Evolutionary conservation across 2,113 vertebrate genomes (phyloP).

Genomic region (Hassar affinis): DNA sequence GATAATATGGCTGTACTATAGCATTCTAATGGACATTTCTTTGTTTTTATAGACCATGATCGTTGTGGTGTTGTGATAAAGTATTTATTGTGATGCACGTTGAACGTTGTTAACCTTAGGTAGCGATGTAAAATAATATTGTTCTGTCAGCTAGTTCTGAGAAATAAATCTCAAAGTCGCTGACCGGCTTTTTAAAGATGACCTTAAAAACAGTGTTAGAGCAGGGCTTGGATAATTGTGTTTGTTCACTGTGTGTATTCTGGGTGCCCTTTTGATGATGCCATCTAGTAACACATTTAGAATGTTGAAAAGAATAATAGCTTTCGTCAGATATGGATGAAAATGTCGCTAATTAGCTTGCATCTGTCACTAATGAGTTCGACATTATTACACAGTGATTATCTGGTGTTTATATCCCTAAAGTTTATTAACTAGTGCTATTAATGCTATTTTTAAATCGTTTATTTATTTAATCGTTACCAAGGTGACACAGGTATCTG

Average conservation of each 20-base stretch:
- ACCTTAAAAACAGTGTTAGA: not conserved
- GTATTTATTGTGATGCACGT: no score
- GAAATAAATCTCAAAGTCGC: not conserved
- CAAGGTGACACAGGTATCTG: slow-evolving; percentile 40
- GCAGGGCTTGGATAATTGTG: not conserved
- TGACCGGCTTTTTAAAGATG: no score
- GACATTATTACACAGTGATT: not conserved
- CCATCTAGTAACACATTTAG: not conserved
- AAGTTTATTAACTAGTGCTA: not conserved
- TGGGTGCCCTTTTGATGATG: not conserved
- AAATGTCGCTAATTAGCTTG: not conserved
- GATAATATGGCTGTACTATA: no score
- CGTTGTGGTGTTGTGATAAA: not conserved
- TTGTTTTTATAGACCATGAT: not conserved
- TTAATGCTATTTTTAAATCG: not conserved
- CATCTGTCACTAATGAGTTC: not conserved
- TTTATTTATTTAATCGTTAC: slow-evolving; percentile 13
- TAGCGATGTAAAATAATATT: not conserved
- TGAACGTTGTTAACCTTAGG: not conserved
- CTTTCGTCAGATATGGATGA: not conserved
- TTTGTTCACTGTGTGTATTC: not conserved
- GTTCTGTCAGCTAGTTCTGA: not conserved
- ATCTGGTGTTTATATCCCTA: not conserved
- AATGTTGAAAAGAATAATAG: not conserved
- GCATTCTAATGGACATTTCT: not conserved